Percentiles rank a stretch among this genome's conserved stretches.
Conservation (phyloP, 92 coral and sea anemone genomes). For the Blastomussa wellsi region DNA sequence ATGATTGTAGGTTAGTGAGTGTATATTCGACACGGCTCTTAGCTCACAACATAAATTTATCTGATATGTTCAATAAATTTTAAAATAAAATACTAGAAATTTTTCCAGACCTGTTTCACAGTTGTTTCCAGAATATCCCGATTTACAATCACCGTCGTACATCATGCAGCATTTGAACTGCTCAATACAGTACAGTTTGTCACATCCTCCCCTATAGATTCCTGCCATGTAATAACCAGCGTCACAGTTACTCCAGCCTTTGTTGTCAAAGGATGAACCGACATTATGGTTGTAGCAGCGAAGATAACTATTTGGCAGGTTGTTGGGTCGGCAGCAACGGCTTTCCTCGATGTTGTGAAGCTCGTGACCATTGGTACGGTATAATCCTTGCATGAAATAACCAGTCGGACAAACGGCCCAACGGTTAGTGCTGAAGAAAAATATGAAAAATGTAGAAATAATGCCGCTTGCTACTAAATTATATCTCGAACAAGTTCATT, state of each 20-base stretch:
- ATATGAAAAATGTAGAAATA: no score
- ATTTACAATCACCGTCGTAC: no score
- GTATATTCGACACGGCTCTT: no score
- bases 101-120: no score
- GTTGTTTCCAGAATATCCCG: no score
- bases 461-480: no score
- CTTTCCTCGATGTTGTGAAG: slow-evolving; percentile 48
- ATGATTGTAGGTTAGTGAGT: no score
- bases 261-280: slow-evolving; percentile 50
- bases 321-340: slow-evolving; percentile 55
- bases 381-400: slow-evolving; percentile 51
- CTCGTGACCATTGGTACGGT: slow-evolving; percentile 26
- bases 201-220: slow-evolving; percentile 57
- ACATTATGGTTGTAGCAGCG: slow-evolving; percentile 56
- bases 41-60: no score
- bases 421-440: slow-evolving; percentile 3
- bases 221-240: slow-evolving; percentile 63
- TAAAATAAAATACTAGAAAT: no score
- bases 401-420: slow-evolving; percentile 58
- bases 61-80: no score
- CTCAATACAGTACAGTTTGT: slow-evolving; percentile 56
- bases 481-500: no score
- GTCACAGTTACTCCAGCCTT: slow-evolving; percentile 68
- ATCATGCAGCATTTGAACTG: slow-evolving; percentile 71
- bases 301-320: slow-evolving; percentile 33